Conservation (phyloP, 2,888 invertebrate species). For the Nematopogon swammerdamellus region DNA sequence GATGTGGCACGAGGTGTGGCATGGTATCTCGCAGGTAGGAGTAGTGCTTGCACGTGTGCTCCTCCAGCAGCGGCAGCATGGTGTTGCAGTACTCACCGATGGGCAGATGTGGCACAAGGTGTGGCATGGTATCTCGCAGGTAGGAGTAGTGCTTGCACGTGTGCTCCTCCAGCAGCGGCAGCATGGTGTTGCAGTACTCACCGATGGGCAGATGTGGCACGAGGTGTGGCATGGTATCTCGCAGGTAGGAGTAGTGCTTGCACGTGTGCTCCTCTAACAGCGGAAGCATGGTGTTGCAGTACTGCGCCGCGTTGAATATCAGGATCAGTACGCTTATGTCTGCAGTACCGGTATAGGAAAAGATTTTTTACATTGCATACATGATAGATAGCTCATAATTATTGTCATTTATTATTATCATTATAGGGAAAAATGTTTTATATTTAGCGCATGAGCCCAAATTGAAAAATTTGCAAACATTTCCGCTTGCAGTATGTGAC, state of each 20-base stretch:
- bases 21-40: too few species aligned
- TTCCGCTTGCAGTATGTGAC: too few species aligned
- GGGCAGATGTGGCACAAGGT: conserved; percentile 74
- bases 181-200: too few species aligned
- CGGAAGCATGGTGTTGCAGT: conserved; percentile 86
- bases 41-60: too few species aligned
- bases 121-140: conserved; percentile 87
- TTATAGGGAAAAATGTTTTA: too few species aligned
- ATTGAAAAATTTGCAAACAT: too few species aligned
- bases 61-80: too few species aligned
- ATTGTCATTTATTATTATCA: too few species aligned
- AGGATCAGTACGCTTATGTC: conserved; percentile 88
- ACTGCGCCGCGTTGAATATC: conserved; percentile 91
- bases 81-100: conserved; percentile 51
- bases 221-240: conserved; percentile 88
- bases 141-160: conserved; percentile 92
- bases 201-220: conserved; percentile 71
- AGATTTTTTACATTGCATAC: too few species aligned
- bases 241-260: conserved; percentile 89
- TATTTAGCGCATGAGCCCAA: neutral
- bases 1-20: too few species aligned
- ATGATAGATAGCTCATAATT: too few species aligned
- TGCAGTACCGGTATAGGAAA: conserved; percentile 10
- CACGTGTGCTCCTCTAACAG: conserved; percentile 90
- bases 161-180: conserved; percentile 88